Evolutionary conservation across 2,113 vertebrate genomes (phyloP), one percentile per base, ranked within the genome.

Genomic region (Synodontis membranacea): DNA sequence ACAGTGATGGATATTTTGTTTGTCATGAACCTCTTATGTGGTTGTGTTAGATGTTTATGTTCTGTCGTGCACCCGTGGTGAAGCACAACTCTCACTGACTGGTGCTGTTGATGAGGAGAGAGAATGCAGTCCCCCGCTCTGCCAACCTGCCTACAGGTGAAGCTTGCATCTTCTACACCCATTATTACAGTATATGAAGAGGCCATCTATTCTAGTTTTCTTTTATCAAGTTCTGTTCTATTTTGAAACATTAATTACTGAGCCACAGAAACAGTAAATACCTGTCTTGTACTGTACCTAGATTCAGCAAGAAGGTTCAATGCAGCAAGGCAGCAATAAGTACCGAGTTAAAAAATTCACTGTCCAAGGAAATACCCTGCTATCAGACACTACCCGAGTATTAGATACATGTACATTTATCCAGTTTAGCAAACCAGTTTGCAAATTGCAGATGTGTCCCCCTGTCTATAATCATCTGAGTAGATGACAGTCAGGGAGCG

Each of bases 71-170:
- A 19, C 2, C 64, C 37, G 8, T 68, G 31, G 31, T 68, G 64
- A 68, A 68, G 19, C 5, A 14, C 64, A 37, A 37, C 15, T 68
- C 64, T 68, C 64, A 68, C 6, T 68, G 64, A 5, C 64, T 68
- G 31, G 64, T 68, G 64, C 64, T 70, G 34, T 39, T 70, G 17
- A 17, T 70, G 66, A 70, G 66, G 66, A 70, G 66, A 70, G 34
- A 70, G 66, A 70, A 70, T 39, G 34, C 34, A 70, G 17, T 39
- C 34, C 34, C 31, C 64, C 64, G 37, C 34, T 37, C 15, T 68
- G 34, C 66, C 66, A 70, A 70, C 66, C 66, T 70, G 66, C 34
- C 66, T 39, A 39, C 66, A 70, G 66, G 66, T 70, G 66, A 23
- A 70, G 8, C 10, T 68, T 15, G 0, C 31, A 19, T 68, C 64